Conservation (phyloP, 2,113 vertebrate genomes). For the Psilopsiagon aurifrons region DNA sequence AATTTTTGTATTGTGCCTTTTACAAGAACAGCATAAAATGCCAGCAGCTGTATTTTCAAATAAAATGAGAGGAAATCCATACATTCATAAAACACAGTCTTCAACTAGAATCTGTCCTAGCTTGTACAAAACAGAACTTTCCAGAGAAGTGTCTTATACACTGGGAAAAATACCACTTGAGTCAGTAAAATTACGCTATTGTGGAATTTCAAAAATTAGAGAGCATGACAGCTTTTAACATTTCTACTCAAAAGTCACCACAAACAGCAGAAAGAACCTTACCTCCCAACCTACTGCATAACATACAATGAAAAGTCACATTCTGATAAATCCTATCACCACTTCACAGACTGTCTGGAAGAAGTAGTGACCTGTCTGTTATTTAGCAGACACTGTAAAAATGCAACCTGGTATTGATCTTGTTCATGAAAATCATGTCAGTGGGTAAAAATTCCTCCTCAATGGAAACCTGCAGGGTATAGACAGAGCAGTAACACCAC, state of each 20-base stretch:
- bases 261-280: not conserved
- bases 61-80: not conserved
- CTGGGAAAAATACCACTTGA: not conserved
- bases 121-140: not conserved
- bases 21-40: not conserved
- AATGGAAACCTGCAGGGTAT: not conserved
- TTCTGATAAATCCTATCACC: not conserved
- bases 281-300: not conserved
- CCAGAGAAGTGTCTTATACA: not conserved
- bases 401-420: not conserved
- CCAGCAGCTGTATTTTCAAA: not conserved
- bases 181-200: not conserved
- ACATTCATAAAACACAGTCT: not conserved
- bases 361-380: not conserved
- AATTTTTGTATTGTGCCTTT: not conserved
- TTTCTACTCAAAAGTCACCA: not conserved
- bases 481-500: not conserved
- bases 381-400: not conserved
- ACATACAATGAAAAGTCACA: not conserved
- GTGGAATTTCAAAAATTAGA: not conserved
- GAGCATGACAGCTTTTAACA: not conserved
- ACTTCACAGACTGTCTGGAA: not conserved
- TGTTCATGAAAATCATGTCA: rapidly evolving
- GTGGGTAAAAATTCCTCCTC: not conserved
- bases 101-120: not conserved